These are phyloP conservation scores for Tiliqua scincoides DNA, from an alignment of 2,113 vertebrate species.

Conservation along the genomic window DNA sequence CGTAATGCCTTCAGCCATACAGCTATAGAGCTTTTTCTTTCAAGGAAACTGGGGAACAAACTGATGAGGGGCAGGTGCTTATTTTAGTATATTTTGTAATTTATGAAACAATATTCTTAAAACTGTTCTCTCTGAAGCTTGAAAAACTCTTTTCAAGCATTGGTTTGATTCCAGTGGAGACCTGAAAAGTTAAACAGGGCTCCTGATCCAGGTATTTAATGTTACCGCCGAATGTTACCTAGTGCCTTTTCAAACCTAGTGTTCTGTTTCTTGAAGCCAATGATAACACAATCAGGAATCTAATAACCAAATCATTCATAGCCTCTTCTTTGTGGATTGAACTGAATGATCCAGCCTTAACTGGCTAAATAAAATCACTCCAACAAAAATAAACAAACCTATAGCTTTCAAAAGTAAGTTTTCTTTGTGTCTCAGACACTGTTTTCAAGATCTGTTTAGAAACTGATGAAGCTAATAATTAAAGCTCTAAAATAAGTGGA, in stretches of 20 bases:
- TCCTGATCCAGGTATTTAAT: background rate
- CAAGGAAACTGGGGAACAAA: conserved; percentile 31
- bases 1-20: conserved; percentile 32
- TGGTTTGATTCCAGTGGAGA: conserved; percentile 7
- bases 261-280: background rate
- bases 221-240: background rate
- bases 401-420: background rate
- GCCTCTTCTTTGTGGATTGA: background rate
- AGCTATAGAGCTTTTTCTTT: conserved; percentile 33
- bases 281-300: background rate
- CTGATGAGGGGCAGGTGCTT: conserved; percentile 34
- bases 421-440: conserved; percentile 8
- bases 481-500: conserved; percentile 12
- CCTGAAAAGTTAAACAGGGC: conserved; percentile 20
- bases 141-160: conserved; percentile 18
- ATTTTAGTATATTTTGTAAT: conserved; percentile 37
- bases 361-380: background rate
- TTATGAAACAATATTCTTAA: conserved; percentile 31
- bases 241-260: background rate
- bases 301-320: background rate
- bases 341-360: background rate
- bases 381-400: background rate
- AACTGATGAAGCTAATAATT: background rate
- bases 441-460: background rate
- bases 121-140: conserved; percentile 24